Evolutionary conservation across 2,113 vertebrate species (phyloP).

Genomic region (Spilogale gracilis): DNA sequence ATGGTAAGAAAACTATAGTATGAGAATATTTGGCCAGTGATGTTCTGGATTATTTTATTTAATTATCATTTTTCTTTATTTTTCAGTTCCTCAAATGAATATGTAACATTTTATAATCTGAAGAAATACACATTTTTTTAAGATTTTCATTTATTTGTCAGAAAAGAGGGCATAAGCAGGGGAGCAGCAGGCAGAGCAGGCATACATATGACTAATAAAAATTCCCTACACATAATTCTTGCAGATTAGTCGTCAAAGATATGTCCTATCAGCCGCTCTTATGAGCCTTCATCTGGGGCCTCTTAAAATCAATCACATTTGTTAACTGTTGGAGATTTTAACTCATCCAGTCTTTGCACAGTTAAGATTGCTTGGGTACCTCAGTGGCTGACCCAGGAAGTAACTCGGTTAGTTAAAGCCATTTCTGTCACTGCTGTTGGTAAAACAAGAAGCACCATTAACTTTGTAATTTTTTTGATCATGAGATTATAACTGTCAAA

Average conservation of each 20-base stretch:
- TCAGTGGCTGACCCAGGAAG: background rate
- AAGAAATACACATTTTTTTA: background rate
- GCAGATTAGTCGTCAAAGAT: background rate
- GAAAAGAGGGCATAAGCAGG: too few relatives aligned
- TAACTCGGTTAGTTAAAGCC: slow-evolving; percentile 24
- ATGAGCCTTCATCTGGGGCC: background rate
- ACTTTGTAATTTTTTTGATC: slow-evolving; percentile 40
- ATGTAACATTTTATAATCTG: background rate
- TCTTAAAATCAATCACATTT: slow-evolving; percentile 44
- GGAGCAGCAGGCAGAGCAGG: too few relatives aligned
- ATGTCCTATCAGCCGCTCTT: background rate
- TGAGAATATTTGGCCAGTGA: background rate
- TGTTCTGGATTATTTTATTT: background rate
- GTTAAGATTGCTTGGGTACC: slow-evolving; percentile 8
- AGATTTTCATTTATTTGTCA: too few relatives aligned
- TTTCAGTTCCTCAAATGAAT: background rate
- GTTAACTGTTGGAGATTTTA: slow-evolving; percentile 34
- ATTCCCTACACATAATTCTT: background rate
- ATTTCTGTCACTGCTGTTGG: slow-evolving; percentile 12
- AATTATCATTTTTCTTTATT: background rate
- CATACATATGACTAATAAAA: slow-evolving; percentile 41
- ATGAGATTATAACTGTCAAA: slow-evolving; percentile 18
- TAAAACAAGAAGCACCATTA: slow-evolving; percentile 37
- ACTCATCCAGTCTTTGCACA: background rate
- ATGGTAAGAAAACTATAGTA: background rate